These are phyloP conservation scores for Ciconia boyciana DNA, from an alignment of 2,113 vertebrate species.

Conservation along the genomic window DNA sequence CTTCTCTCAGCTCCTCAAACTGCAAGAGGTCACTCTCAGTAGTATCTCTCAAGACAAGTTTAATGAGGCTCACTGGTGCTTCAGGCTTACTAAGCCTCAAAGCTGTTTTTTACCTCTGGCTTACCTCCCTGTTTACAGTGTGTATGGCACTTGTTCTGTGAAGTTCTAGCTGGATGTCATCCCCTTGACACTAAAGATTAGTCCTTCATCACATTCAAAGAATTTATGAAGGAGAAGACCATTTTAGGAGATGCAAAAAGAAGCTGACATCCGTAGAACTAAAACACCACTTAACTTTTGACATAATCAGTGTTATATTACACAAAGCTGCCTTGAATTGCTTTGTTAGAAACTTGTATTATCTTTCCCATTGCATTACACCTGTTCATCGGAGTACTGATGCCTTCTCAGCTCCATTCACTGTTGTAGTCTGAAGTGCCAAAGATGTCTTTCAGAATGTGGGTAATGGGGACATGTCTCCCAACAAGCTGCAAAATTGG, in stretches of 20 bases:
- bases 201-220: neutral
- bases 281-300: neutral
- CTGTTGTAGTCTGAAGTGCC: neutral
- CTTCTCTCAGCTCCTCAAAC: neutral
- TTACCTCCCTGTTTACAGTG: neutral
- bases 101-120: neutral
- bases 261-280: neutral
- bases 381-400: accelerated
- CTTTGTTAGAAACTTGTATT: neutral
- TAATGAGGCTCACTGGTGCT: neutral
- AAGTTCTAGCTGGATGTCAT: neutral
- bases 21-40: neutral
- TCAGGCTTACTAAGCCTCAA: neutral
- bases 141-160: neutral
- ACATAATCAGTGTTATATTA: neutral
- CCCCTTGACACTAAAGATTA: neutral
- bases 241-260: neutral
- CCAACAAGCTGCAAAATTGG: neutral
- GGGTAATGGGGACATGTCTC: neutral
- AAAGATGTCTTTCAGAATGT: neutral
- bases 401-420: neutral
- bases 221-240: neutral
- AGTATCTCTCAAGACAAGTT: neutral
- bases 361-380: neutral
- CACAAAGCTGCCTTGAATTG: neutral